Percentiles rank a stretch among this genome's conserved stretches.
These are phyloP conservation scores for Pyrrhia umbra DNA, from an alignment of 2,888 invertebrate species.

Conservation along the genomic window DNA sequence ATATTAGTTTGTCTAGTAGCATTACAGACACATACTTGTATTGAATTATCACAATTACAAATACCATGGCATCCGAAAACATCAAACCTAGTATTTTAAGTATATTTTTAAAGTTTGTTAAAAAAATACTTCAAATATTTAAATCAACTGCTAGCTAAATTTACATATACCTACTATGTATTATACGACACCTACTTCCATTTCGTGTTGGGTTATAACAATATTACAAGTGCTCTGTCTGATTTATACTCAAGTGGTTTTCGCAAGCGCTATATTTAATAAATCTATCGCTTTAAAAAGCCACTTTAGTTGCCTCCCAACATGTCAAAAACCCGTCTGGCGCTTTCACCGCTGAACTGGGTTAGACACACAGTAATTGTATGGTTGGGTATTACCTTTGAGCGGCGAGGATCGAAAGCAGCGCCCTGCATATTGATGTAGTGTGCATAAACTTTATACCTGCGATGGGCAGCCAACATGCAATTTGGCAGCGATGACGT, in stretches of 20 bases:
- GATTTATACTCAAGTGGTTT: slow-evolving; percentile 5
- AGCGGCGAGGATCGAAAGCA: slow-evolving; percentile 38
- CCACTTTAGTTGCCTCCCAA: slow-evolving; percentile 36
- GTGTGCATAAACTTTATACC: slow-evolving; percentile 18
- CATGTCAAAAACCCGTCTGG: slow-evolving; percentile 45
- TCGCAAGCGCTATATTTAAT: slow-evolving; percentile 23
- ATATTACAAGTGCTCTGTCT: not conserved
- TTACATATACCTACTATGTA: no score
- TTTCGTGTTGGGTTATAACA: not conserved
- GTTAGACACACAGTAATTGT: slow-evolving; percentile 60
- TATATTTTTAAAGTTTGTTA: no score
- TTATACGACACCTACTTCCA: no score
- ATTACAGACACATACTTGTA: no score
- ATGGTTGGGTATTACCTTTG: slow-evolving; percentile 46
- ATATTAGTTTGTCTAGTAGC: no score
- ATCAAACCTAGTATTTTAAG: no score
- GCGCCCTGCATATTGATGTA: slow-evolving; percentile 51
- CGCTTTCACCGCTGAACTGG: slow-evolving; percentile 55
- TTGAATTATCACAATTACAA: no score
- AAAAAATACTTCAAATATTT: not conserved
- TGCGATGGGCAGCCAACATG: slow-evolving; percentile 16
- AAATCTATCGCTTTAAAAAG: slow-evolving; percentile 36
- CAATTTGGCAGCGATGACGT: slow-evolving; percentile 12
- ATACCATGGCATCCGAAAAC: no score
- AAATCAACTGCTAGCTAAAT: not conserved